These are phyloP conservation scores for Tipula unca DNA, from an alignment of 2,888 invertebrate genomes.

Conservation along the genomic window DNA sequence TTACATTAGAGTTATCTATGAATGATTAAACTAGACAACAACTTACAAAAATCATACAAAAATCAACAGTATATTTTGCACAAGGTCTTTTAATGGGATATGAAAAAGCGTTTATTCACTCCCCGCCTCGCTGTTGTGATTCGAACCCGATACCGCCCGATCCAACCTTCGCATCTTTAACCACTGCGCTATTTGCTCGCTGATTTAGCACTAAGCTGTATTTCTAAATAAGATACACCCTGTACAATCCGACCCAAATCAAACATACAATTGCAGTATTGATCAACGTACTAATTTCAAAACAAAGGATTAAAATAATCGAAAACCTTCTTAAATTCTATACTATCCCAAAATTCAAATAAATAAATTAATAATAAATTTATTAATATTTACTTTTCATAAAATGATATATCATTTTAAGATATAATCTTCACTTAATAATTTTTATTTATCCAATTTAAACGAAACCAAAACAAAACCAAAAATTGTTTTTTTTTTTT, in stretches of 20 bases:
- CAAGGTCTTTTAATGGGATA: no score
- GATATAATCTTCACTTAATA: background rate
- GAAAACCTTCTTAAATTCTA: background rate
- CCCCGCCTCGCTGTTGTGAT: no score
- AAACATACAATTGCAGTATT: background rate
- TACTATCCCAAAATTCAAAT: background rate
- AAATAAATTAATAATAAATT: background rate
- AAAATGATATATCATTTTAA: constrained; percentile 8
- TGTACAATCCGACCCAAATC: background rate
- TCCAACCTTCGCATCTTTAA: no score
- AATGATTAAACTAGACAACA: no score
- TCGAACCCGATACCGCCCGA: no score
- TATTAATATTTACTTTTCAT: background rate
- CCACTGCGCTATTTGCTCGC: no score
- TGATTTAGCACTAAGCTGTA: no score
- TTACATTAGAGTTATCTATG: no score
- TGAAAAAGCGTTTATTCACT: no score
- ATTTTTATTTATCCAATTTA: constrained; percentile 8
- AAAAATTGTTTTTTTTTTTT: background rate
- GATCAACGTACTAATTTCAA: background rate
- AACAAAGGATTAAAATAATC: background rate
- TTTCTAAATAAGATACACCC: background rate
- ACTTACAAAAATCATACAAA: no score
- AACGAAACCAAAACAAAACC: background rate
- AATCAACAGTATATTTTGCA: no score